Conservation (phyloP, 2,113 vertebrate species). For the Tachuris rubrigastra region DNA sequence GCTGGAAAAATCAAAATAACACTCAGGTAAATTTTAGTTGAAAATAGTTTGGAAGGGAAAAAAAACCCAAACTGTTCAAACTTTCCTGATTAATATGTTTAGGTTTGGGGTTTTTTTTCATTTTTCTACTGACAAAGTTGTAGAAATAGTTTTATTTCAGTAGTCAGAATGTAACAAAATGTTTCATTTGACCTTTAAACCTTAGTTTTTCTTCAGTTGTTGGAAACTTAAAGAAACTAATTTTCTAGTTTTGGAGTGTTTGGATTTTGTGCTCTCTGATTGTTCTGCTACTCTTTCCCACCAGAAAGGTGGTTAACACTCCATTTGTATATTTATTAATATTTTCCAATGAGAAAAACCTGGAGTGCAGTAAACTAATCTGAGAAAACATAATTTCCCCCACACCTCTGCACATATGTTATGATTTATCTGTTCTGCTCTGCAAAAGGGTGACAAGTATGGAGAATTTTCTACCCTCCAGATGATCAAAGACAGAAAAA, state of each 20-base stretch:
- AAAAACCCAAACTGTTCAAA: neutral
- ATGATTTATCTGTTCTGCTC: conserved; percentile 14
- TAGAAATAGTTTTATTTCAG: neutral
- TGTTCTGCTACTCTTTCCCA: neutral
- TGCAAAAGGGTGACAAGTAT: neutral
- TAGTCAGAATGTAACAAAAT: neutral
- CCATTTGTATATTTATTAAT: conserved; percentile 34
- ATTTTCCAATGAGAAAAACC: conserved; percentile 41
- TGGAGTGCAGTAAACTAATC: neutral
- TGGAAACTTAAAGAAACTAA: neutral
- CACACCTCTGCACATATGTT: conserved; percentile 37
- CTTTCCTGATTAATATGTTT: neutral
- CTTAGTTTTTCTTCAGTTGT: neutral
- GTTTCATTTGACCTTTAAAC: neutral
- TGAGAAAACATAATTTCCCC: neutral
- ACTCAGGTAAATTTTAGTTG: neutral
- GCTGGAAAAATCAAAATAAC: neutral
- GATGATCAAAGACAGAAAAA: conserved; percentile 8
- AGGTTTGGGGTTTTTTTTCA: too few relatives aligned
- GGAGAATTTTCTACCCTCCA: neutral
- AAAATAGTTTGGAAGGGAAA: neutral
- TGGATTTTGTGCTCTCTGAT: neutral
- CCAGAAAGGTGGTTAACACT: conserved; percentile 25
- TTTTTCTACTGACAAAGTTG: neutral
- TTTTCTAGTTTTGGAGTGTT: neutral